Evolutionary conservation across 2,797 vertebrate genomes (phyloP).

Genomic region (Anguilla marmorata): DNA sequence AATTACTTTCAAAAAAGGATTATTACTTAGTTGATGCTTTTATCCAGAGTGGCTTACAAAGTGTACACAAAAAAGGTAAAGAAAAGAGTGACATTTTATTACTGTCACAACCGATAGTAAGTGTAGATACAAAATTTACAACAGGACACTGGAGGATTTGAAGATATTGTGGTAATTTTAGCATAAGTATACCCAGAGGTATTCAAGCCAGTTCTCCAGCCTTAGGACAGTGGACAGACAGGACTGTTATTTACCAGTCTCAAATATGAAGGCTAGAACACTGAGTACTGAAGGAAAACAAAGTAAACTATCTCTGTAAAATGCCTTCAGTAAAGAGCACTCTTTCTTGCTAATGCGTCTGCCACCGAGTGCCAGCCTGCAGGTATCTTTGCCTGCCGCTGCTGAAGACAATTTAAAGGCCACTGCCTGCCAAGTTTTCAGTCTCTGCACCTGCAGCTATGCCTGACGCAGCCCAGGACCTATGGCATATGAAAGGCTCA

Average conservation of each 20-base stretch:
- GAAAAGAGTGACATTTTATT: neutral
- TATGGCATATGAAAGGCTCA: neutral
- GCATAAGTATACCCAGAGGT: neutral
- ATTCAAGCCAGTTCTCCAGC: neutral
- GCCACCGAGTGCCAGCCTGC: neutral
- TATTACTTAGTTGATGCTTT: neutral
- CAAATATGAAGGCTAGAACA: conserved; percentile 4
- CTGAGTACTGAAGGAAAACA: neutral
- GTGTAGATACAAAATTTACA: neutral
- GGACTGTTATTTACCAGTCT: neutral
- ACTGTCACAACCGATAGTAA: neutral
- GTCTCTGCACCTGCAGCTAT: neutral
- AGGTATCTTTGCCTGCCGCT: neutral
- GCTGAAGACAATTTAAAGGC: conserved; percentile 1
- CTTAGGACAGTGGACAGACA: neutral
- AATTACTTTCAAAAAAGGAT: neutral
- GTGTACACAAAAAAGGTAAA: neutral
- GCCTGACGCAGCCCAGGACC: neutral
- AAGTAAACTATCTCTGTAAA: neutral
- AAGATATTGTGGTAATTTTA: neutral
- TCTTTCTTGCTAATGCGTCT: neutral
- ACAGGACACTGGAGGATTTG: neutral
- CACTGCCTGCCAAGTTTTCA: neutral
- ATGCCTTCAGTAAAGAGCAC: neutral
- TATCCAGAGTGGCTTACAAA: neutral